Base-by-base conservation (phyloP, 1,140 invertebrate species). In the Drosophila murphyi region DNA sequence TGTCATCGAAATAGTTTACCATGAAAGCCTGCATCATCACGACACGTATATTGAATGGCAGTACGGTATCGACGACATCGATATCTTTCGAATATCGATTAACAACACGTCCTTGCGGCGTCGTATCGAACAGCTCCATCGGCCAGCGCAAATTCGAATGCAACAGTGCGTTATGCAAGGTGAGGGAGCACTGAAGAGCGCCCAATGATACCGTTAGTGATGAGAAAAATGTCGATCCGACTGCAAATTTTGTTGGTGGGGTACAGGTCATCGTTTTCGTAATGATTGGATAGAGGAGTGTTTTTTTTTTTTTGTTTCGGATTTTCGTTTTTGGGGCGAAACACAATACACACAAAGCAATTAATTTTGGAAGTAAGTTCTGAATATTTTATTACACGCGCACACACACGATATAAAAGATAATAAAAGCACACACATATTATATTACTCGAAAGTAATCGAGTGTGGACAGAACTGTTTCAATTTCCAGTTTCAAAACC, bases 11-110 rank as follows among this genome's bases (percentile, higher is more conserved):
- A 28, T 35, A 10, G 57, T 60, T 92, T 93, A 93, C 93, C 93
- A 90, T 79, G 63, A 90, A 91, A 55, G 75, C 69, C 78, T 92
- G 85, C 10, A 72, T 69, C 74, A 93, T 71, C 74, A 78, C 91
- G 64, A 88, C 91, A 78, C 93, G 90, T 48, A 94, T 75, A 80
- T 89, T 91, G 75, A 92, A 86, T 63, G 93, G 92, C 59, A 93
- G 59, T 8, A 81, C 56, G 91, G 94, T 95, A 93, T 96, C 96
- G 87, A 96, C 78, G 47, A 94, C 93, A 91, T 96, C 95, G 71
- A 96, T 93, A 92, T 97, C 96, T 94, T 96, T 96, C 67, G 95
- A 94, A 92, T 96, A 96, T 74, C 96, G 94, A 93, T 95, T 96
- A 64, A 97, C 92, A 79, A 97, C 94, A 85, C 96, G 94, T 85